Base-by-base conservation (phyloP, 1,140 invertebrate species). In the Batillaria attramentaria region DNA sequence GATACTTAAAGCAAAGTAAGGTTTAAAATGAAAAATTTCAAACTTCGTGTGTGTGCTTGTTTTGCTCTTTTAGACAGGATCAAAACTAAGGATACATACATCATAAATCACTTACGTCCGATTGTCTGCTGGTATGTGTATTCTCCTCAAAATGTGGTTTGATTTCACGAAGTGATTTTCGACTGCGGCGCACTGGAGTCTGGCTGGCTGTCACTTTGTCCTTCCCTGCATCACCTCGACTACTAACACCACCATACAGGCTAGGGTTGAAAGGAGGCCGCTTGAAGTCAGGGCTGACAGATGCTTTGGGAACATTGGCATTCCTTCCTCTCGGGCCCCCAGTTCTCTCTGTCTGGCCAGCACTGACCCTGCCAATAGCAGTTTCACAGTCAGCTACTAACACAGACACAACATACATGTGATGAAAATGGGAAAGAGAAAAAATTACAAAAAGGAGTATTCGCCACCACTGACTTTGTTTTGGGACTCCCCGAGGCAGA, bases 81-180 rank as follows among this genome's bases (percentile, higher is more conserved):
- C n/a, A n/a, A n/a, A n/a, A n/a, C n/a, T n/a, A n/a, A n/a, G n/a
- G n/a, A n/a, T n/a, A n/a, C n/a, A n/a, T n/a, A n/a, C 57, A 62
- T 28, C 57, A 4, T 8, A 66, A 13, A 6, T n/a, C 13, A 46
- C 68, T 46, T 31, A 70, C 68, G 16, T 46, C 42, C 8, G 37
- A 42, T n/a, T n/a, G n/a, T 46, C 50, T 70, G 42, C 68, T 70
- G 57, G 37, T 50, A 24, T 50, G 73, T 0, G 39, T 39, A 28
- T 46, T 69, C 35, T 77, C 75, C n/a, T 69, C 75, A 43, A 65
- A 35, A 3, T 74, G 72, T 35, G 78, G 78, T 43, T 69, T 79
- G 65, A 81, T 81, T 66, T 81, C 80, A 43, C 80, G 73, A 16
- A 81, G 33, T 2, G 80, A 79, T 57, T 77, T 81, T 33, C 54